phyloP scores from a whole-genome alignment of 2,113 vertebrate species.

The Podarcis cretensis region DNA sequence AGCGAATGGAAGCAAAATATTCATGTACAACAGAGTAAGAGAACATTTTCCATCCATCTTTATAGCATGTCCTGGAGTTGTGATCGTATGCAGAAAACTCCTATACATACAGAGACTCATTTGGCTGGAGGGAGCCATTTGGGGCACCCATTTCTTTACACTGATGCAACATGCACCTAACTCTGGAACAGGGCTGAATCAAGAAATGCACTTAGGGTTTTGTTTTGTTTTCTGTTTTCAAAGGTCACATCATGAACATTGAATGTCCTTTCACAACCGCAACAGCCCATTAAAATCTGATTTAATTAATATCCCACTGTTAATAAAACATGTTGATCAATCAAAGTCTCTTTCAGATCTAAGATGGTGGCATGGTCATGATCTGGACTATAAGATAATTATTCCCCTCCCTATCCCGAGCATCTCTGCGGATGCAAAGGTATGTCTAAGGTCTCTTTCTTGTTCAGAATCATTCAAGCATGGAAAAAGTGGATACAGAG shows the following conservation, averaged over 20 bases:
- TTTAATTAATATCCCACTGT: neutral
- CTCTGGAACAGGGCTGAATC: neutral
- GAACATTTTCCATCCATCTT: no score
- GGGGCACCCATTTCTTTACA: neutral
- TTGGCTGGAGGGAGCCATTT: neutral
- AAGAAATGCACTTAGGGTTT: neutral
- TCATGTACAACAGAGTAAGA: neutral
- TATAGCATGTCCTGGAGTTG: neutral
- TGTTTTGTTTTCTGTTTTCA: neutral
- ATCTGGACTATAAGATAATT: neutral
- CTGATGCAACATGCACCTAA: neutral
- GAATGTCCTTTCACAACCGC: neutral
- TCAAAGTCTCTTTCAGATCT: neutral
- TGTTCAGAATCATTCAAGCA: conserved; percentile 16
- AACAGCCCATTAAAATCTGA: neutral
- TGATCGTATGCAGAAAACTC: neutral
- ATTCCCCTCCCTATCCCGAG: neutral
- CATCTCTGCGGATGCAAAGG: conserved; percentile 1
- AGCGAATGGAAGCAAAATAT: neutral
- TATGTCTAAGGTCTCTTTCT: conserved; percentile 58
- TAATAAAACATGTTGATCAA: neutral
- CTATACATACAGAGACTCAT: neutral
- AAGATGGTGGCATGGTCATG: no score
- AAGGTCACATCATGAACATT: neutral
- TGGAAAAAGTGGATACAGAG: no score